These are phyloP conservation scores for Benitochromis conjunctus DNA, from an alignment of 2,113 vertebrate genomes.

Conservation along the genomic window DNA sequence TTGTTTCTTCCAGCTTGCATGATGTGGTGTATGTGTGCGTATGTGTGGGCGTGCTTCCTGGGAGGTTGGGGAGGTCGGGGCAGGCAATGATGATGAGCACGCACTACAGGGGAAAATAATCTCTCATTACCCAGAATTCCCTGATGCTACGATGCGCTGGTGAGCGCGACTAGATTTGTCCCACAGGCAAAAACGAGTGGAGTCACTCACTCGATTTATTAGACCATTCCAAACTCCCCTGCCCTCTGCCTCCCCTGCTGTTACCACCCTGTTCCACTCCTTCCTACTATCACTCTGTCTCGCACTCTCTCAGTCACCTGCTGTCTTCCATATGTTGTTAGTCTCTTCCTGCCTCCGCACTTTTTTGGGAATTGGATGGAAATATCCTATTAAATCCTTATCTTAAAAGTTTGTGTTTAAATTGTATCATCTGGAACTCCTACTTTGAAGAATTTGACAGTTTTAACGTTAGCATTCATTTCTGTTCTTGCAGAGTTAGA, in stretches of 20 bases:
- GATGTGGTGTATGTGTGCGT: not conserved
- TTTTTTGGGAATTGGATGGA: not conserved
- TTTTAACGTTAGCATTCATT: not conserved
- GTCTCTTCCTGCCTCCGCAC: not conserved
- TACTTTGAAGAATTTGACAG: not conserved
- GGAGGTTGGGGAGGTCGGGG: constrained; percentile 4
- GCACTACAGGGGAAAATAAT: constrained; percentile 72
- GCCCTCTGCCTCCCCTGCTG: constrained; percentile 38
- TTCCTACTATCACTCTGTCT: constrained; percentile 1
- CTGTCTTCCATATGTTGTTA: constrained; percentile 55
- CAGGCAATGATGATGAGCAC: constrained; percentile 59
- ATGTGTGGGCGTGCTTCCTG: not conserved
- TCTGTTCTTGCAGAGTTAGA: not conserved
- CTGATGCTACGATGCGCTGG: constrained; percentile 41
- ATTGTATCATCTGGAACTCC: not conserved
- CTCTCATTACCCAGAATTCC: constrained; percentile 75
- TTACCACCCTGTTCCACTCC: not conserved
- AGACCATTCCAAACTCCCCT: constrained; percentile 44
- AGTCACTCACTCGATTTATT: constrained; percentile 78
- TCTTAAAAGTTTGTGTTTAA: not conserved
- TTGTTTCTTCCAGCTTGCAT: not conserved
- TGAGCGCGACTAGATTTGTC: constrained; percentile 58
- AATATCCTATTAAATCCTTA: not conserved
- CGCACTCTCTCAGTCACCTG: constrained; percentile 8
- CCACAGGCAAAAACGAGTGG: constrained; percentile 68